Base-by-base conservation (phyloP, 2,888 invertebrate species). In the Caenorhabditis sulstoni region DNA sequence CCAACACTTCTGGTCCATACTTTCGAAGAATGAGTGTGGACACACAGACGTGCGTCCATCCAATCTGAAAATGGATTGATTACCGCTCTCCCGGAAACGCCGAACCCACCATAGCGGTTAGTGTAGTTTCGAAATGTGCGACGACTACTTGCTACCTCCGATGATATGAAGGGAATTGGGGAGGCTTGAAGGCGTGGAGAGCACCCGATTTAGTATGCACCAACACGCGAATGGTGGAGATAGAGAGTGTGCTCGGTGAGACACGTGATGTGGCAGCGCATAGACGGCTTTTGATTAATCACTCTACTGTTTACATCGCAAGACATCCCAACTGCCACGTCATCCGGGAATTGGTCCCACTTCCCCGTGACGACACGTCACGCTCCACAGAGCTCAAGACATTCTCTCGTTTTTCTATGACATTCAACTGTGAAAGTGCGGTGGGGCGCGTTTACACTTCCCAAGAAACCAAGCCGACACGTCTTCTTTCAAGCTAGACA, bases 31-130 rank as follows among this genome's bases (percentile, higher is more conserved):
- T 84, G 41, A 87, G 68, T 1, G 74, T 77, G 49, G 82, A 78
- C 8, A 87, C 79, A 58, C 85, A 83, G 1, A 85, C 62, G 71
- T 88, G 87, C 14, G 87, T 85, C 85, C 86, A 88, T 14, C 88
- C 88, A 29, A 88, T 85, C 88, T 88, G 58, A 68, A 85, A 64
- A 23, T 35, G 5, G 16, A n/a, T n/a, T n/a, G n/a, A n/a, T n/a
- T n/a, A n/a, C n/a, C n/a, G n/a, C n/a, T n/a, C n/a, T n/a, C n/a
- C n/a, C n/a, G n/a, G n/a, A n/a, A n/a, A n/a, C n/a, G n/a, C 4
- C 29, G n/a, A 12, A 45, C 58, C 45, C 45, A 58, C 58, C 58
- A 58, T 58, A 45, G 58, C 14, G 23, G 58, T 41, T 44, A 58
- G 58, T 58, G 44, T 45, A 45, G 45, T 66, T 55, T 47, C 37